Percentiles rank a stretch among this genome's conserved stretches.
Evolutionary conservation across 2,888 invertebrate genomes (phyloP).

Genomic region (Troilus luridus): DNA sequence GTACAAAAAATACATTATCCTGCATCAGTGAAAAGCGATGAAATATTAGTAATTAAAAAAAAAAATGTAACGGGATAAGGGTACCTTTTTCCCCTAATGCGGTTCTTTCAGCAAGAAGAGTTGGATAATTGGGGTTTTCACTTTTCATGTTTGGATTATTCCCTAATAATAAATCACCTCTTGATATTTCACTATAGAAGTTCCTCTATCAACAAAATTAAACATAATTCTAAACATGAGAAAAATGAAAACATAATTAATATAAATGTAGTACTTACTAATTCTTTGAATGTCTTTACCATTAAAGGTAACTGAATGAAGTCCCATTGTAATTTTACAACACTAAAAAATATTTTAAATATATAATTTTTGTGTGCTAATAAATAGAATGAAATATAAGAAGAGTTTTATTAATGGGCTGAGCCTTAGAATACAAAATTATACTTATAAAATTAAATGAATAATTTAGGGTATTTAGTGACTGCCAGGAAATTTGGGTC

Average conservation of each 20-base stretch:
- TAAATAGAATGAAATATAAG: background rate
- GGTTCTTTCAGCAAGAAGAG: conserved; percentile 79
- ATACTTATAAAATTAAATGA: no score
- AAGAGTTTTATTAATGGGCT: no score
- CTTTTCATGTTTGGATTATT: conserved; percentile 75
- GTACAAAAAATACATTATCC: no score
- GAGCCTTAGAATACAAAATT: no score
- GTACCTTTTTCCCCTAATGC: conserved; percentile 78
- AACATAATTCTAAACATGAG: background rate
- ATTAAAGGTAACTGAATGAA: conserved; percentile 88
- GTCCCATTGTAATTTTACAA: conserved; percentile 71
- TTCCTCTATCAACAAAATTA: conserved; percentile 72
- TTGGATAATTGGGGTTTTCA: conserved; percentile 72
- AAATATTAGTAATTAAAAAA: background rate
- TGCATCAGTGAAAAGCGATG: background rate
- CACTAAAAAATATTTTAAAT: conserved; percentile 40
- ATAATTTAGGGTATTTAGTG: no score
- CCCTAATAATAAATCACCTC: conserved; percentile 84
- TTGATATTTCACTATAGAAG: conserved; percentile 80
- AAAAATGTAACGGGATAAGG: background rate
- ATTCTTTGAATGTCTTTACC: conserved; percentile 85
- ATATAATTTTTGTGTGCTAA: background rate
- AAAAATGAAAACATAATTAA: background rate
- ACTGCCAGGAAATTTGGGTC: no score
- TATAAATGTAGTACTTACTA: conserved; percentile 75